phyloP scores from a whole-genome alignment of 2,113 vertebrate genomes.

The Oncorhynchus kisutch region DNA sequence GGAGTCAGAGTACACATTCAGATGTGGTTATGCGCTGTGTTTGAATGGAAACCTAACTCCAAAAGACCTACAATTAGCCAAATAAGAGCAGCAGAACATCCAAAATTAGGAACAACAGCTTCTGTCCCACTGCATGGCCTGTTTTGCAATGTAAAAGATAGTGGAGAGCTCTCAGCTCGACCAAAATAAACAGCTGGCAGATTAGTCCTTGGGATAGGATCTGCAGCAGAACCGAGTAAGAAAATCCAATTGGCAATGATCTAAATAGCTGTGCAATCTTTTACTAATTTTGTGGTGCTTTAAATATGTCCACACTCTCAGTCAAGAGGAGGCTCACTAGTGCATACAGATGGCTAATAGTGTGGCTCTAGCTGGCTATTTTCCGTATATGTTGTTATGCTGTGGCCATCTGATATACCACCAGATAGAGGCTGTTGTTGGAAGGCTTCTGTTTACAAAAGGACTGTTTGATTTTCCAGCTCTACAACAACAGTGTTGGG shows the following conservation, averaged over 20 bases:
- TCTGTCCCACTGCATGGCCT: conserved; percentile 12
- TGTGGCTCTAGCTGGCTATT: not conserved
- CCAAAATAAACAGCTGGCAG: conserved; percentile 26
- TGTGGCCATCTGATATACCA: conserved; percentile 55
- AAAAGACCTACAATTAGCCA: conserved; percentile 54
- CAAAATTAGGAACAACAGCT: conserved; percentile 44
- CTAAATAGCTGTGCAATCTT: conserved; percentile 48
- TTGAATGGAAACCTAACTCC: conserved; percentile 33
- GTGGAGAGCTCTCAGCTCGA: conserved; percentile 7
- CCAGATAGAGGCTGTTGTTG: conserved; percentile 25
- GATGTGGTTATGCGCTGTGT: conserved; percentile 47
- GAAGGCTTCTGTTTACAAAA: conserved; percentile 44
- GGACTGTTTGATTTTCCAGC: conserved; percentile 45
- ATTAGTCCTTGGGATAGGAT: no score
- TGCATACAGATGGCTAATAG: not conserved
- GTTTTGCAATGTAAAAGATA: not conserved
- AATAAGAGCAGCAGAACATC: conserved; percentile 35
- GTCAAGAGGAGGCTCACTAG: not conserved
- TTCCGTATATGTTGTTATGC: not conserved
- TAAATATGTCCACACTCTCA: not conserved
- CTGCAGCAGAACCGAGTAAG: conserved; percentile 27
- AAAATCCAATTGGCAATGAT: conserved; percentile 35
- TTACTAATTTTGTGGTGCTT: not conserved
- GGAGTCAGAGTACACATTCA: conserved; percentile 50
- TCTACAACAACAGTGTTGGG: conserved; percentile 54